phyloP scores from a whole-genome alignment of 2,797 vertebrate genomes.

The Myotis daubentonii region DNA sequence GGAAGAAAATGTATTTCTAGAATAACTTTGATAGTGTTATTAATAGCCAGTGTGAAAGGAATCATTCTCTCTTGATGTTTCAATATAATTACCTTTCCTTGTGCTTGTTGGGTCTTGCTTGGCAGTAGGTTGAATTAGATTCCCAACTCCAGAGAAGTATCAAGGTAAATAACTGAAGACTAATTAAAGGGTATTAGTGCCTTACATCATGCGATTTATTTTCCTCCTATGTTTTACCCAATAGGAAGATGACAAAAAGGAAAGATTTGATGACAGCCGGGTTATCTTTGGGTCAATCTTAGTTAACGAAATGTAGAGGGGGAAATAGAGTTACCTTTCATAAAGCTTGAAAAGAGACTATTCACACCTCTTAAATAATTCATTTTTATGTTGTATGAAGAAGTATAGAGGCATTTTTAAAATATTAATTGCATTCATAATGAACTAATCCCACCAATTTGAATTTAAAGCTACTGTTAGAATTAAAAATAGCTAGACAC shows the following conservation, averaged over 20 bases:
- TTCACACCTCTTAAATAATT: background rate
- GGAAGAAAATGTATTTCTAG: background rate
- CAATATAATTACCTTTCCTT: constrained; percentile 61
- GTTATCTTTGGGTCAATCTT: constrained; percentile 35
- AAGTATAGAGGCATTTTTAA: background rate
- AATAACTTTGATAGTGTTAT: background rate
- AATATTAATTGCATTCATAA: background rate
- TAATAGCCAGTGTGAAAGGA: background rate
- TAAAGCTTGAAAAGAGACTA: background rate
- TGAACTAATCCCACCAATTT: background rate
- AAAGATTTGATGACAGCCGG: background rate
- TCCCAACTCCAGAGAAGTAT: constrained; percentile 43
- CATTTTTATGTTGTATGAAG: constrained; percentile 39
- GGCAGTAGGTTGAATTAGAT: constrained; percentile 30
- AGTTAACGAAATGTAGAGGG: background rate
- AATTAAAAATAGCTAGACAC: background rate
- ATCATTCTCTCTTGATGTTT: background rate
- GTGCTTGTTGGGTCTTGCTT: constrained; percentile 4
- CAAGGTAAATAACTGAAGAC: constrained; percentile 52
- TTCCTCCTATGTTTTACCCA: constrained; percentile 61
- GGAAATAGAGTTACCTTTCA: background rate
- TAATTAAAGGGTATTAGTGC: constrained; percentile 58
- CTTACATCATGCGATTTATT: background rate
- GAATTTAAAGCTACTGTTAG: constrained; percentile 3
- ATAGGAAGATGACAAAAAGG: constrained; percentile 52